phyloP scores from a whole-genome alignment of 2,888 invertebrate species.

The Doris montereyensis region DNA sequence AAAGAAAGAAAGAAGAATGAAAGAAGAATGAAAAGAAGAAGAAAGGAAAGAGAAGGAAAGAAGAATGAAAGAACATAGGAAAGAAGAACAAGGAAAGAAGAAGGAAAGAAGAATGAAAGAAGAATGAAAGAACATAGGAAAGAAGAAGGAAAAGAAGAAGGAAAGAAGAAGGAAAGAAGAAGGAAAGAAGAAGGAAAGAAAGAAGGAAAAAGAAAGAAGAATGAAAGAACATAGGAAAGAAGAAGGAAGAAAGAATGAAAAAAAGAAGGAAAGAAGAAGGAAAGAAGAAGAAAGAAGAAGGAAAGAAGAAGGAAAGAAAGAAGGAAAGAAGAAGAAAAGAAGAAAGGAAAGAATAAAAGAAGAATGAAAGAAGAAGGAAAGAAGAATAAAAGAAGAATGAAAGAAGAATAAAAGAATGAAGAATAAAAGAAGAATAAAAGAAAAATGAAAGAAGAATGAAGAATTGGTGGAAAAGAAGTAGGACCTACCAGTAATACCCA shows the following conservation, averaged over 20 bases:
- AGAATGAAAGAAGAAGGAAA: too few relatives aligned
- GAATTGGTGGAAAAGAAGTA: too few relatives aligned
- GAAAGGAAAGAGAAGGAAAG: neutral
- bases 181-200: slow-evolving; percentile 48
- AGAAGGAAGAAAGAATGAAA: too few relatives aligned
- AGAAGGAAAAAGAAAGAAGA: slow-evolving; percentile 51
- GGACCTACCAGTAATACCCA: too few relatives aligned
- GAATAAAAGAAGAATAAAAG: too few relatives aligned
- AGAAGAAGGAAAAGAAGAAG: neutral
- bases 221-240: too few relatives aligned
- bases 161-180: neutral
- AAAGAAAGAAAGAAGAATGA: neutral
- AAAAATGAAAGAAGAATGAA: too few relatives aligned
- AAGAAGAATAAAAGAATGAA: too few relatives aligned
- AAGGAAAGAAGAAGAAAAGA: slow-evolving; percentile 44
- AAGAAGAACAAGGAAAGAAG: too few relatives aligned
- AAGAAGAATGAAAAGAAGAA: neutral
- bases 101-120: neutral
- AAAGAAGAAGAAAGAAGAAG: slow-evolving; percentile 47
- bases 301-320: slow-evolving; percentile 46
- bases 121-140: neutral
- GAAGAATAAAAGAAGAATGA: too few relatives aligned
- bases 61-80: too few relatives aligned
- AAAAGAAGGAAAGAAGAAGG: neutral
- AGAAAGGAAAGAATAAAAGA: slow-evolving; percentile 49